These are phyloP conservation scores for Parotia lawesii DNA, from an alignment of 2,113 vertebrate genomes.

Conservation along the genomic window DNA sequence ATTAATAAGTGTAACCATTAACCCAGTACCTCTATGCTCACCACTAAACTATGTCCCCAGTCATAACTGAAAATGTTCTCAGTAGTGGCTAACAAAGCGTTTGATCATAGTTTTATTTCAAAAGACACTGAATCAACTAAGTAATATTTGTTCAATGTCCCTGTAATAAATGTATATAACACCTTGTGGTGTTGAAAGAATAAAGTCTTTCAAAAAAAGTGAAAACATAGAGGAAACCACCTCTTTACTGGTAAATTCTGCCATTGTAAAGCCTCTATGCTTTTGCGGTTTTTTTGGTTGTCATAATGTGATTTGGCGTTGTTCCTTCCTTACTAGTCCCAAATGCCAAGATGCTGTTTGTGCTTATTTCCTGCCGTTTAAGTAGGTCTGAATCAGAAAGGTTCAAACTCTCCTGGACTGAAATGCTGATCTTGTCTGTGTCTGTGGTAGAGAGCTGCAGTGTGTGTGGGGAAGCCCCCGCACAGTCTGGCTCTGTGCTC, in stretches of 20 bases:
- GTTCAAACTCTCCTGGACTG: background rate
- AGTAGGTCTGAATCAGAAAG: background rate
- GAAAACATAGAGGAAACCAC: background rate
- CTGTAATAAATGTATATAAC: background rate
- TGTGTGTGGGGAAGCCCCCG: rapidly evolving
- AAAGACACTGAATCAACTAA: background rate
- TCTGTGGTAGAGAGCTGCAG: background rate
- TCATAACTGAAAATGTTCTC: background rate
- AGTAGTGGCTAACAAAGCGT: background rate
- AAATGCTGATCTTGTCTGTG: background rate
- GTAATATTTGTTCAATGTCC: background rate
- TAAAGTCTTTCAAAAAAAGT: background rate
- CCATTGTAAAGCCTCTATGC: background rate
- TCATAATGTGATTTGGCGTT: background rate
- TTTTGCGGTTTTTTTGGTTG: background rate
- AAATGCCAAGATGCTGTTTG: background rate
- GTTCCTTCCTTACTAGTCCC: background rate
- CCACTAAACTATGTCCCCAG: background rate
- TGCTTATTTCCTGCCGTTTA: background rate
- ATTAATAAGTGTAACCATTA: background rate
- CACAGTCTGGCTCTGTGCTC: background rate
- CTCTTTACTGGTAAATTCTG: background rate
- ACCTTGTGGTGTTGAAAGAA: background rate
- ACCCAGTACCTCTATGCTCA: background rate
- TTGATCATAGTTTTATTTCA: background rate